Evolutionary conservation across 2,888 invertebrate genomes (phyloP), one percentile per base, ranked within the genome.

Genomic region (Urechis unicinctus): DNA sequence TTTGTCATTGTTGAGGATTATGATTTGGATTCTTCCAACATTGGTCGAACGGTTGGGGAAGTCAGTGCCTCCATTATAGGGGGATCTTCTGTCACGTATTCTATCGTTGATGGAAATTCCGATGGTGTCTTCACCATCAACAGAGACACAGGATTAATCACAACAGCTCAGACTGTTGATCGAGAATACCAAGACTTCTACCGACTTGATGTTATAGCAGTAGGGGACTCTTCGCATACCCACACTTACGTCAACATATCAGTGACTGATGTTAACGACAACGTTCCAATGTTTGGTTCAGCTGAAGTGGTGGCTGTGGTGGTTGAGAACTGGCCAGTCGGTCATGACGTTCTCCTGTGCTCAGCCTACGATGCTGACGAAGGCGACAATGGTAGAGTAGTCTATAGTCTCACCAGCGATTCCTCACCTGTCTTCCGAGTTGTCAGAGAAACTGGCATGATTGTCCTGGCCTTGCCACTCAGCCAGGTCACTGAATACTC

Each of bases 301-400:
- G 55, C 61, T 21, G 56, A 56, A 9, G 54, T 64, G 29, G 67
- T 88, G 75, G 85, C 91, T 47, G 82, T 83, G 60, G 82, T 95
- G 56, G 83, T 86, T 21, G 94, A 94, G 81, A 91, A 93, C 75
- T 88, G 89, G 66, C 93, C 95, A 24, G 90, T 94, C 36, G 94
- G 94, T 0, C 91, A 92, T 78, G 91, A 94, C 79, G 87, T 95
- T 31, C 91, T 88, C 78, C 83, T 91, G 64, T 89, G 92, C 1
- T 83, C 88, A 69, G 95, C 94, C 0, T 82, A 85, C 55, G 95
- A 96, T 79, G 83, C 85, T 51, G 96, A 96, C 77, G 85, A 88
- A 0, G 93, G 91, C 5, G 85, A 30, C 24, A 95, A 95, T 75
- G 87, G 91, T 68, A 84, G 88, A 45, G 83, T 95, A 47, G 85